Evolutionary conservation across 2,113 vertebrate genomes (phyloP), one percentile per base, ranked within the genome.

Genomic region (Salvelinus alpinus): DNA sequence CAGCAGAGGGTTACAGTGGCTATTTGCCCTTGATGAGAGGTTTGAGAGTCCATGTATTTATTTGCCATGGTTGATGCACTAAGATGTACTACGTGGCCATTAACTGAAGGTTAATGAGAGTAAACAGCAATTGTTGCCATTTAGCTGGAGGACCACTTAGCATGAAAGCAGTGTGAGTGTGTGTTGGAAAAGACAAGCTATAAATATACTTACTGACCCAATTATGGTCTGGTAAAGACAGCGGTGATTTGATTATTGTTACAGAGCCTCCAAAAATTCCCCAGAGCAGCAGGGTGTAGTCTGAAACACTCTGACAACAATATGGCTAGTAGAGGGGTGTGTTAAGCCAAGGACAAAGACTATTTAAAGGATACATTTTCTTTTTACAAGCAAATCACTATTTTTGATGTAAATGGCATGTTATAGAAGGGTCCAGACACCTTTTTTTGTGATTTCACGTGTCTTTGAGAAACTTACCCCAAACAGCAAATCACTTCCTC

Each of bases 191-290:
- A 85, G 77, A 78, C 18, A 24, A 66, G 74, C 86, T 90, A 90
- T 86, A 87, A 89, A 91, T 91, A 91, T 75, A 80, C 80, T 84
- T 60, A 34, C 79, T 88, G 85, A 86, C 84, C 91, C 80, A 90
- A 88, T 91, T 90, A 86, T 90, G 88, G 86, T 82, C 82, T 82
- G 84, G 82, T 80, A 68, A 25, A 85, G 78, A 85, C 88, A 85
- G 84, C 74, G 84, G 82, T 86, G 82, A 88, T 86, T 88, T 88
- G 73, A 78, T 76, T 79, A 69, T 59, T 59, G 76, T 83, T 48
- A 84, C 85, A 72, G 85, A 85, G 82, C 38, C 74, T 82, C 76
- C 76, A 84, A 81, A 83, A 73, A 31, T 72, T 65, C 78, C 67
- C 80, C 78, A 2, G 76, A 75, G 80, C n/a, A 22, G 34, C 64